phyloP scores from a whole-genome alignment of 1,140 invertebrate species.

The Drosophila repletoides region DNA sequence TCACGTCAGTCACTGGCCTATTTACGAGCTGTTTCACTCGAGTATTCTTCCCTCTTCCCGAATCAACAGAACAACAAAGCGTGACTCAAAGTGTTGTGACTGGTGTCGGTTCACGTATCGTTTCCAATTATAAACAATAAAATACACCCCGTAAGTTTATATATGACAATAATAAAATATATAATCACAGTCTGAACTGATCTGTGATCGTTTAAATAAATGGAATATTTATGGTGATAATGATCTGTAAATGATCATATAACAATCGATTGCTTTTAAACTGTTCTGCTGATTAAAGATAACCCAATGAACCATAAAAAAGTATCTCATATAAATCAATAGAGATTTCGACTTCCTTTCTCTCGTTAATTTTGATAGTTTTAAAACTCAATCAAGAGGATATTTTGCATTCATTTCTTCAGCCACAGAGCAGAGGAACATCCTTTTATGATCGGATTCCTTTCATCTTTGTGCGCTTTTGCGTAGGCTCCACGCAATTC shows the following conservation, averaged over 20 bases:
- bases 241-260: not conserved
- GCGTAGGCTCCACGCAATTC: constrained; percentile 17
- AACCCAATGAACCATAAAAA: constrained; percentile 49
- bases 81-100: constrained; percentile 27
- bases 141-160: no score
- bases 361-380: constrained; percentile 8
- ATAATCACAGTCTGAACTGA: not conserved
- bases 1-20: constrained; percentile 62
- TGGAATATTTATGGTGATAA: constrained; percentile 8
- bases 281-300: constrained; percentile 8
- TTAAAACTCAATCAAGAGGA: constrained; percentile 13
- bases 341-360: constrained; percentile 1
- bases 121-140: constrained; percentile 15
- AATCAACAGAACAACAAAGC: constrained; percentile 30
- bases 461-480: constrained; percentile 43
- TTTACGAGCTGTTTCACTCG: constrained; percentile 39
- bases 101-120: not conserved
- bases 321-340: constrained; percentile 8
- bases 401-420: constrained; percentile 10
- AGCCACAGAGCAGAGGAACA: not conserved
- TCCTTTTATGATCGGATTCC: constrained; percentile 26
- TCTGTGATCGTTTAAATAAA: not conserved
- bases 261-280: no score
- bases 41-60: constrained; percentile 4
- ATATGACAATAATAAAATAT: constrained; percentile 1